Conservation (phyloP, 2,113 vertebrate species). For the Phasianus colchicus region DNA sequence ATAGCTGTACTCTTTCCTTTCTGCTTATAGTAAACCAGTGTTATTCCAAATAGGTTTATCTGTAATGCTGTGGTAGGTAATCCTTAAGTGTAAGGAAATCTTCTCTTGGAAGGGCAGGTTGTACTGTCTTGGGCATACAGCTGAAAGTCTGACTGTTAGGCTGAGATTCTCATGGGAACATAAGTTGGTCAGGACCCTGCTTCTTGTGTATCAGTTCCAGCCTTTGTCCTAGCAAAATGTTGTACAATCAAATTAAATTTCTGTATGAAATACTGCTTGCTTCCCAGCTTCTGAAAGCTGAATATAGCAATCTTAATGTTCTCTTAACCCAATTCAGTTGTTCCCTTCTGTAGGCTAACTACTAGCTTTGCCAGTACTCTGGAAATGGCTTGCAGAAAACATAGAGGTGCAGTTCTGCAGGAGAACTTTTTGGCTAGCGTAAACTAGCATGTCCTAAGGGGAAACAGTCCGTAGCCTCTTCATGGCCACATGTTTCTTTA, state of each 20-base stretch:
- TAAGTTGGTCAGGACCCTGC: not conserved
- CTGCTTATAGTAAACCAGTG: not conserved
- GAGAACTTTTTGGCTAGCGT: not conserved
- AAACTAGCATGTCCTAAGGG: not conserved
- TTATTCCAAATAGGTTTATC: not conserved
- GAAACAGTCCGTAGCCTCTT: not conserved
- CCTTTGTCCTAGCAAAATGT: not conserved
- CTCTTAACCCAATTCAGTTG: not conserved
- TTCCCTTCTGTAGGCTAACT: not conserved
- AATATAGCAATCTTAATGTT: not conserved
- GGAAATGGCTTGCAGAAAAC: not conserved
- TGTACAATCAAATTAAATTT: not conserved
- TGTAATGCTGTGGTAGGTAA: not conserved
- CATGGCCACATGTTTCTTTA: not conserved
- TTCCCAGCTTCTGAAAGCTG: not conserved
- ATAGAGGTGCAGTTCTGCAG: not conserved
- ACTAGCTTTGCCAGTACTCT: not conserved
- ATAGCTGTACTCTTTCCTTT: not conserved
- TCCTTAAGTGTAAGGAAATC: not conserved
- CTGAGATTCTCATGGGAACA: not conserved
- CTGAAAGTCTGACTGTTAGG: not conserved
- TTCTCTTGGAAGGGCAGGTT: not conserved
- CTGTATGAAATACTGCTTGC: not conserved
- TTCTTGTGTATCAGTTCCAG: not conserved
- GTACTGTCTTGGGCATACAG: rapidly evolving